Evolutionary conservation across 2,888 invertebrate genomes (phyloP), one percentile per base, ranked within the genome.

Genomic region (Drosophila fungiperda): DNA sequence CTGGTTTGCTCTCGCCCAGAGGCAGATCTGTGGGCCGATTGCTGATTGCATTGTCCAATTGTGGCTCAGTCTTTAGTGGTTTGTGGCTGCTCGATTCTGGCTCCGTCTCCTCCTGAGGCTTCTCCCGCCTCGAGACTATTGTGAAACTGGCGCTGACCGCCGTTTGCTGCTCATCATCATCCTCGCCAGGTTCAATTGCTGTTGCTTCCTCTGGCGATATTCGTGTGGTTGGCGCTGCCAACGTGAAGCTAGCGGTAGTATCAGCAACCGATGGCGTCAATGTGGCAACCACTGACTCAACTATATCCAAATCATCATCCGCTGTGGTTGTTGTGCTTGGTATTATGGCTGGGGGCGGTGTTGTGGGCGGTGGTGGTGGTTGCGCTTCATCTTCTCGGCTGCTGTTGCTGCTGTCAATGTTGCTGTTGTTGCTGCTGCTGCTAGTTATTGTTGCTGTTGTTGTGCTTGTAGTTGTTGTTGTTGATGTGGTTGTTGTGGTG

Each of bases 311-410:
- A 64, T 82, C 80, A 59, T 82, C 80, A 60, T 83, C 80, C n/a
- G 78, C 73, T 66, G 93, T 61, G 58, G 63, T 93, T 77, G 94
- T 94, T 88, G 94, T 94, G 81, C 94, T 94, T 42, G 91, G 82
- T 68, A 81, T 82, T 50, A 83, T 69, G 69, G 83, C 83, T 67
- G 89, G 89, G 52, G 86, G 87, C 73, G 89, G 78, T 64, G 84
- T 74, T 73, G 89, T 81, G 57, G 88, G 88, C 93, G 80, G 81
- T 76, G 89, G 94, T 93, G 83, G 94, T 94, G 90, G 94, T 93
- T 78, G 85, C 73, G 67, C 55, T 58, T 80, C 86, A 73, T 82
- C 67, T 45, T 52, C 48, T 35, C 74, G 76, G 64, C 53, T 79
- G 55, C 61, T 73, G 76, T 42, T 77, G 64, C 53, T 78, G 59